A percentile compares a stretch with the other conserved stretches of the same genome.
phyloP scores from a whole-genome alignment of 2,113 vertebrate species.

The Crotalus tigris region DNA sequence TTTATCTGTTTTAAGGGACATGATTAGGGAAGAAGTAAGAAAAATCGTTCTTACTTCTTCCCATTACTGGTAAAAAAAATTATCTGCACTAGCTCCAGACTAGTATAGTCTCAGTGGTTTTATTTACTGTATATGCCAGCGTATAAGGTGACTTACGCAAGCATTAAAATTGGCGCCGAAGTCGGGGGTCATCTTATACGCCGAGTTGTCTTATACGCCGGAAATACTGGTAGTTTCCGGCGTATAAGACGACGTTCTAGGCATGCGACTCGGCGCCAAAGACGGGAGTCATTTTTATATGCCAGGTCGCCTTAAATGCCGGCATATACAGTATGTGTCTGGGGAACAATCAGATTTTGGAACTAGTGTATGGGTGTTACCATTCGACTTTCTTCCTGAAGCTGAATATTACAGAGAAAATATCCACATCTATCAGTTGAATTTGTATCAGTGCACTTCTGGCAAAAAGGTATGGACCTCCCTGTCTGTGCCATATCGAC shows the following conservation, averaged over 20 bases:
- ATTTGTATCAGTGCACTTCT: not conserved
- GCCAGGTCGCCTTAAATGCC: too few species aligned
- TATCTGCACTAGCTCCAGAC: not conserved
- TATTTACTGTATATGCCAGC: not conserved
- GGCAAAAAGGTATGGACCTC: not conserved
- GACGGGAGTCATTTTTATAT: too few species aligned
- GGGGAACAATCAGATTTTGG: not conserved
- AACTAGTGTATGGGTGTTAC: not conserved
- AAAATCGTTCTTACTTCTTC: not conserved
- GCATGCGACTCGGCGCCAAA: too few species aligned
- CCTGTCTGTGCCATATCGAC: not conserved
- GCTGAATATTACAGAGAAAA: not conserved
- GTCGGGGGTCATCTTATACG: too few species aligned
- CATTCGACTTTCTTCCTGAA: not conserved
- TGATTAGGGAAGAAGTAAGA: not conserved
- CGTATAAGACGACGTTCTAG: too few species aligned
- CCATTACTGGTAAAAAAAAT: not conserved
- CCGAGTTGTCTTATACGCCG: too few species aligned
- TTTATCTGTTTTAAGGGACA: not conserved
- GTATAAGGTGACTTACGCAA: too few species aligned
- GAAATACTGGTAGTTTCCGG: too few species aligned
- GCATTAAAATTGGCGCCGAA: too few species aligned
- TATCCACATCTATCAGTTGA: not conserved
- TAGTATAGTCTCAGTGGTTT: not conserved
- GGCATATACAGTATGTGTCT: not conserved